Percentiles rank a stretch among this genome's conserved stretches.
Evolutionary conservation across 2,888 invertebrate species (phyloP).

Genomic region (Agonopterix heracliana): DNA sequence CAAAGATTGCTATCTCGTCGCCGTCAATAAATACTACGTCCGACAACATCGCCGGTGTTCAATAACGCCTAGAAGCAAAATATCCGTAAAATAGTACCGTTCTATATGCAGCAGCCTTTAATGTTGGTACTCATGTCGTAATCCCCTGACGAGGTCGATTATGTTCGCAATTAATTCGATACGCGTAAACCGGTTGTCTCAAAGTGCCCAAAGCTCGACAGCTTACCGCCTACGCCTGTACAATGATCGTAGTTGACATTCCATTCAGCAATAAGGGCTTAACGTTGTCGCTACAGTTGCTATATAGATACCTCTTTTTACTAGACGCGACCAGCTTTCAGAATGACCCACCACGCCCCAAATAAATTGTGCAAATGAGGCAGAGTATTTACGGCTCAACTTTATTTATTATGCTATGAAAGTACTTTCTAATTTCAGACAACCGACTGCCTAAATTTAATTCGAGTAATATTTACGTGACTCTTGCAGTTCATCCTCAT

Average conservation of each 20-base stretch:
- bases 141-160: constrained; percentile 11
- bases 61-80: constrained; percentile 1
- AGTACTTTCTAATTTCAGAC: constrained; percentile 10
- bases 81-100: not conserved
- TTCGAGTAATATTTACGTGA: constrained; percentile 17
- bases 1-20: constrained; percentile 11
- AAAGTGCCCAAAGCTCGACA: constrained; percentile 5
- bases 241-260: constrained; percentile 1
- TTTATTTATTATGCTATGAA: constrained; percentile 20
- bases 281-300: not conserved
- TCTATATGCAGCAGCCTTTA: not conserved
- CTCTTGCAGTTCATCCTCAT: constrained; percentile 6
- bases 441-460: constrained; percentile 13
- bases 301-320: not conserved
- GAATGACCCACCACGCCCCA: constrained; percentile 7
- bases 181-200: constrained; percentile 16
- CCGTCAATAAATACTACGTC: constrained; percentile 9
- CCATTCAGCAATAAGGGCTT: not conserved
- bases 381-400: constrained; percentile 13
- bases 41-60: constrained; percentile 2
- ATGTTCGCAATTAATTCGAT: constrained; percentile 15
- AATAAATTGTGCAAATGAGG: constrained; percentile 24
- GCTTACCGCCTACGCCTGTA: not conserved
- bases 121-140: constrained; percentile 12
- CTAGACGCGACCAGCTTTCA: constrained; percentile 2